Percentiles rank a stretch among this genome's conserved stretches.
These are phyloP conservation scores for Lordiphosa mommai DNA, from an alignment of 1,140 invertebrate genomes.

Conservation along the genomic window DNA sequence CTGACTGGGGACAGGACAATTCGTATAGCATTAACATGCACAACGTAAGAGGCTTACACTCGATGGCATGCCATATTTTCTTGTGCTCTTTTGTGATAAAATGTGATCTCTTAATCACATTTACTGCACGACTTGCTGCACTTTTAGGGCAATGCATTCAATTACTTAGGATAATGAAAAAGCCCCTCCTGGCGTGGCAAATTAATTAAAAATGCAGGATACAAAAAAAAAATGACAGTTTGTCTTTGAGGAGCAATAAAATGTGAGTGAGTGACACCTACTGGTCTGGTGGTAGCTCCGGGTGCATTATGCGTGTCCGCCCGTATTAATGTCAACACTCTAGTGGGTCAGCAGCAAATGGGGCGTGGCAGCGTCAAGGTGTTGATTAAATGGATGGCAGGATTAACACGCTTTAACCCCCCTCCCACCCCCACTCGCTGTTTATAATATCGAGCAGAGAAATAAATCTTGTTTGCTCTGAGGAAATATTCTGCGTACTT, in stretches of 20 bases:
- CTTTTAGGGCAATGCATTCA: slow-evolving; percentile 32
- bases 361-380: neutral
- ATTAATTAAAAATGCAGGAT: slow-evolving; percentile 29
- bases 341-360: neutral
- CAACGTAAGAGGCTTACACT: slow-evolving; percentile 1
- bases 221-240: slow-evolving; percentile 22
- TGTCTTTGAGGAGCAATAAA: slow-evolving; percentile 38
- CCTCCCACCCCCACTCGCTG: too few relatives aligned
- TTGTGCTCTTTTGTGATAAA: neutral
- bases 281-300: neutral
- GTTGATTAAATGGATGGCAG: slow-evolving; percentile 33
- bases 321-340: slow-evolving; percentile 1
- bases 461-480: slow-evolving; percentile 56
- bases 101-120: slow-evolving; percentile 17
- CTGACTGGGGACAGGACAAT: neutral
- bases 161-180: slow-evolving; percentile 69
- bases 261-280: neutral
- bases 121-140: slow-evolving; percentile 19
- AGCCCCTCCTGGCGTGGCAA: slow-evolving; percentile 15
- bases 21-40: too few relatives aligned
- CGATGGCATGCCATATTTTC: slow-evolving; percentile 14
- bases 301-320: neutral
- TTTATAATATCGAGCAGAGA: slow-evolving; percentile 10
- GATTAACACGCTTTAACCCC: slow-evolving; percentile 1
- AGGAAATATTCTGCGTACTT: slow-evolving; percentile 58